These are phyloP conservation scores for Tachyglossus aculeatus DNA, from an alignment of 2,797 vertebrate species.

Conservation along the genomic window DNA sequence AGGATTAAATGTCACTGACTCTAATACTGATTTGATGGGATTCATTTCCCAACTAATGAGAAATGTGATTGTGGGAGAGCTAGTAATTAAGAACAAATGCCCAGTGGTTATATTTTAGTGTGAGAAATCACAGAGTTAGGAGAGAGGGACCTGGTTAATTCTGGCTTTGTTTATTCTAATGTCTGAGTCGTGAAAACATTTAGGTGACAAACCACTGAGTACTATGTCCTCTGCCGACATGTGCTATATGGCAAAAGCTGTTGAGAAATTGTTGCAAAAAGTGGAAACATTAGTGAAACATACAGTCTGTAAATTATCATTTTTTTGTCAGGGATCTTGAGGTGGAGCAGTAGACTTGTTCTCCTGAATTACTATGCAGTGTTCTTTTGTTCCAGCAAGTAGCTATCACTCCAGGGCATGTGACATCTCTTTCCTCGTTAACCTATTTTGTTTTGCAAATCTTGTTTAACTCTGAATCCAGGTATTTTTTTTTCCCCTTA, in stretches of 20 bases:
- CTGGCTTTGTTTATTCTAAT: not conserved
- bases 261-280: not conserved
- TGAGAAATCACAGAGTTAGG: constrained; percentile 17
- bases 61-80: constrained; percentile 18
- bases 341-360: not conserved
- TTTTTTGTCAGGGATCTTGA: constrained; percentile 1
- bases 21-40: constrained; percentile 7
- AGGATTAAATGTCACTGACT: constrained; percentile 12
- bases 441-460: constrained; percentile 33
- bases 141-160: not conserved
- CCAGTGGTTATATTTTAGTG: not conserved
- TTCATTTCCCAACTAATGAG: constrained; percentile 43
- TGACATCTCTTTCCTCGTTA: constrained; percentile 19
- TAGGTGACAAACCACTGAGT: not conserved
- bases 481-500: not conserved
- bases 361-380: not conserved
- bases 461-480: not conserved
- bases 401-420: not conserved
- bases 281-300: not conserved
- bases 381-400: constrained; percentile 6
- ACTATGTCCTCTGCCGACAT: not conserved
- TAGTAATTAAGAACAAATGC: constrained; percentile 37
- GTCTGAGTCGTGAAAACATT: not conserved
- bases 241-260: not conserved
- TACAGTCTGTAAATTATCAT: not conserved